phyloP scores from a whole-genome alignment of 1,140 invertebrate species.

The Bathynomus jamesi region DNA sequence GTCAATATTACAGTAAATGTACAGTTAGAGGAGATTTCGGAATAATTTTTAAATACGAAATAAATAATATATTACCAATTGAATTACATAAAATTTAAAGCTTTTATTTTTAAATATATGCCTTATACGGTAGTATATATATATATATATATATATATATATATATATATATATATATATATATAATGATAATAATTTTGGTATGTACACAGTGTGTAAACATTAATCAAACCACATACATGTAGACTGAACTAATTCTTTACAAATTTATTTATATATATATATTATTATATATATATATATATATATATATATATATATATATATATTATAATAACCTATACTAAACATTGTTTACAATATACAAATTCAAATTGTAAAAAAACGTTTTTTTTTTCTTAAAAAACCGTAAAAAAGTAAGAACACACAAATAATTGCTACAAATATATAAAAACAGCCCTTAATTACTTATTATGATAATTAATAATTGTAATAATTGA shows the following conservation, averaged over 20 bases:
- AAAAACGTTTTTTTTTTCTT: background rate
- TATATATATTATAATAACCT: background rate
- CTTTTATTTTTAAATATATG: too few relatives aligned
- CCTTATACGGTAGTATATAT: too few relatives aligned
- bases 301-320: background rate
- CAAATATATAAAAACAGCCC: background rate
- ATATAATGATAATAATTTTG: background rate
- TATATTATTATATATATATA: background rate
- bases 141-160: conserved; percentile 2
- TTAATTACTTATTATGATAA: background rate
- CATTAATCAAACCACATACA: background rate
- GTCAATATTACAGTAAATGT: too few relatives aligned
- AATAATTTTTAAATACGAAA: too few relatives aligned
- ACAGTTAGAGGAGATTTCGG: too few relatives aligned
- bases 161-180: conserved; percentile 2
- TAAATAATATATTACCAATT: too few relatives aligned
- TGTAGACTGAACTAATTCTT: background rate
- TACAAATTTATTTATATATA: background rate
- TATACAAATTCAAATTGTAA: background rate
- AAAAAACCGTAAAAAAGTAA: background rate
- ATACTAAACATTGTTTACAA: background rate
- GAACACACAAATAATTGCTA: background rate
- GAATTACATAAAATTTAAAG: too few relatives aligned
- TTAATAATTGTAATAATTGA: too few relatives aligned
- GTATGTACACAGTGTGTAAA: background rate